Base-by-base conservation (phyloP, 2,797 vertebrate species). In the Rachycentron canadum region DNA sequence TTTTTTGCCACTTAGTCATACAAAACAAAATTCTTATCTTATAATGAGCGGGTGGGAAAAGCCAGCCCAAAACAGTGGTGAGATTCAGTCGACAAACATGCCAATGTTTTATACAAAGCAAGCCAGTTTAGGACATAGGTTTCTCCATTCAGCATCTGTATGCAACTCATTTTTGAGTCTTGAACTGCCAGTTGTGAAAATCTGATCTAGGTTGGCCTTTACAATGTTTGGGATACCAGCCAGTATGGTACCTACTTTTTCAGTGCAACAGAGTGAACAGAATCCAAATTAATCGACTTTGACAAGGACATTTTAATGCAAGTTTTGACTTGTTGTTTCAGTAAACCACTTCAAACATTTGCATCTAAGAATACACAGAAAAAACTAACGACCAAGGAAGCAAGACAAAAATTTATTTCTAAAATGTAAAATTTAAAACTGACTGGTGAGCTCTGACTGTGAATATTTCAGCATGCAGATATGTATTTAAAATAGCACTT, bases 201-300 rank as follows among this genome's bases (percentile, higher is more conserved):
- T 59, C 32, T 59, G 63, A 11, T 82, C 38, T 61, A 81, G 57
- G 57, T 7, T 69, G 69, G 83, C 79, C 84, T 86, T 81, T 81
- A 56, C 41, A 7, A 50, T 69, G 73, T 62, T 81, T 38, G 68
- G 53, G 41, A 66, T 73, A 64, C 19, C 7, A 34, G 59, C 63
- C 41, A 30, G 5, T 61, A 3, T 0, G 26, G 30, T 75, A 14
- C 45, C 28, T 63, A 5, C 64, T 62, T 72, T 58, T 60, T 52
- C 26, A 68, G 32, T 14, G 12, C 38, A 63, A 61, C 17, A 36
- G 2, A 21, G 16, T 55, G 38, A 60, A 60, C 40, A 61, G 66
- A 82, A 82, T 86, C 55, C 60, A 73, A 78, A 80, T 64, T 30
- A 73, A 55, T 25, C 1, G 7, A 75, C 75, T 78, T 75, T 78